Percentiles rank a stretch among this genome's conserved stretches.
phyloP scores from a whole-genome alignment of 37 sponge, comb jelly and placozoan genomes.

The Cliona cf. orientalis region DNA sequence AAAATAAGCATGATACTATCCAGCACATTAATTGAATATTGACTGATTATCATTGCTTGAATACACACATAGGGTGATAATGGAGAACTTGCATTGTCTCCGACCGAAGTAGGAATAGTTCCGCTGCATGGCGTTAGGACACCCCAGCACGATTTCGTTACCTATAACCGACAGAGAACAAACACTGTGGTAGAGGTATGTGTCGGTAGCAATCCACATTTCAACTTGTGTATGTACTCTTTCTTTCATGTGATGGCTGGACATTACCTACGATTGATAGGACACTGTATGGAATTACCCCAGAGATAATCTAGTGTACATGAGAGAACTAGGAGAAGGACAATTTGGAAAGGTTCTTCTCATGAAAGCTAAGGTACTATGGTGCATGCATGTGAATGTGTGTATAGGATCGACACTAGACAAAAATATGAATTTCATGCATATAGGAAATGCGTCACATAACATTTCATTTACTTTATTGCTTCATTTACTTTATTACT shows the following conservation, averaged over 20 bases:
- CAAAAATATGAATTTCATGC: no score
- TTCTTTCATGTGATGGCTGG: no score
- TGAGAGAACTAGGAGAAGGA: conserved; percentile 68
- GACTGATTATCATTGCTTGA: no score
- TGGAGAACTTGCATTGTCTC: background rate
- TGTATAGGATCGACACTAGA: background rate
- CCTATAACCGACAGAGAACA: conserved; percentile 18
- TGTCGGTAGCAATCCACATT: no score
- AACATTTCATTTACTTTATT: background rate
- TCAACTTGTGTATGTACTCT: no score
- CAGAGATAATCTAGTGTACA: conserved; percentile 35
- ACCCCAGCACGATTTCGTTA: conserved; percentile 22
- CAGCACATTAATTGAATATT: no score
- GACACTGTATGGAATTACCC: conserved; percentile 59
- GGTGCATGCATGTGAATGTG: background rate
- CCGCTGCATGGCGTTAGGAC: conserved; percentile 31
- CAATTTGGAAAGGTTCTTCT: conserved; percentile 70
- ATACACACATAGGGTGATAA: no score
- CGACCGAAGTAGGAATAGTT: background rate
- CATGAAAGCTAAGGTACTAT: conserved; percentile 60
- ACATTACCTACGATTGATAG: no score
- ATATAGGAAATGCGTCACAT: background rate
- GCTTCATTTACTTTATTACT: no score
- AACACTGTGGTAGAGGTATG: conserved; percentile 4
- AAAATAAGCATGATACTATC: no score